phyloP scores from a whole-genome alignment of 2,888 invertebrate species.

The Lampropteryx suffumata region DNA sequence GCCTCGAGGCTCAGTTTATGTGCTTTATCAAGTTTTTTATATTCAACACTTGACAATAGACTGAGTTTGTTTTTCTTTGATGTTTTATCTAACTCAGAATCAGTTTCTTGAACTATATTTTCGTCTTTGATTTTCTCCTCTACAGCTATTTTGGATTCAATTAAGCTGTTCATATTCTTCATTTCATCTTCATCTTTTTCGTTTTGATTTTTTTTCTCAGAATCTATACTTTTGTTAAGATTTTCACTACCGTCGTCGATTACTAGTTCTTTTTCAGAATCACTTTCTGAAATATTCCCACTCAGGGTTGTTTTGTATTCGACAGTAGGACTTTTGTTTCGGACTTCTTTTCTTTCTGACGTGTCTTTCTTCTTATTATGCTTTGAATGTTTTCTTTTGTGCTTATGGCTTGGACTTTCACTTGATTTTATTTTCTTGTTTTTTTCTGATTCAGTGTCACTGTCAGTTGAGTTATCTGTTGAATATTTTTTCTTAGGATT shows the following conservation, averaged over 20 bases:
- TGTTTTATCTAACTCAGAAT: conserved; percentile 12
- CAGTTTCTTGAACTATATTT: conserved; percentile 9
- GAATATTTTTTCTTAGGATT: conserved; percentile 42
- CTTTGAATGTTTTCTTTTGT: conserved; percentile 32
- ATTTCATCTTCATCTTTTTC: conserved; percentile 22
- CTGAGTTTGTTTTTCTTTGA: conserved; percentile 2
- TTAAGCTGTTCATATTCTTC: conserved; percentile 19
- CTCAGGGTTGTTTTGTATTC: conserved; percentile 29
- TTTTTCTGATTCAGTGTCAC: conserved; percentile 53
- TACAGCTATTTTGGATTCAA: conserved; percentile 19
- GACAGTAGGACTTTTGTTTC: conserved; percentile 21
- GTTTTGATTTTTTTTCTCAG: conserved; percentile 36
- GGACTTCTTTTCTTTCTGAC: conserved; percentile 23
- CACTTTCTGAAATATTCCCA: conserved; percentile 45
- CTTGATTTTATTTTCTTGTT: conserved; percentile 49
- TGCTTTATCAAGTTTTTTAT: conserved; percentile 59
- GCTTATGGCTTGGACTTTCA: conserved; percentile 35
- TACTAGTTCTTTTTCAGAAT: conserved; percentile 60
- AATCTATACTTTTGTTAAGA: conserved; percentile 33
- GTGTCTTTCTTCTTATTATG: conserved; percentile 31
- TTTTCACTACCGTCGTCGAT: conserved; percentile 52
- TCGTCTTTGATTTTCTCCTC: conserved; percentile 11
- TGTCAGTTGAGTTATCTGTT: conserved; percentile 39
- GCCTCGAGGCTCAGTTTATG: conserved; percentile 62
- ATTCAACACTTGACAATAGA: conserved; percentile 34